A percentile compares a stretch with the other conserved stretches of the same genome.
Conservation (phyloP, 2,113 vertebrate species). For the Chlorocebus sabaeus region DNA sequence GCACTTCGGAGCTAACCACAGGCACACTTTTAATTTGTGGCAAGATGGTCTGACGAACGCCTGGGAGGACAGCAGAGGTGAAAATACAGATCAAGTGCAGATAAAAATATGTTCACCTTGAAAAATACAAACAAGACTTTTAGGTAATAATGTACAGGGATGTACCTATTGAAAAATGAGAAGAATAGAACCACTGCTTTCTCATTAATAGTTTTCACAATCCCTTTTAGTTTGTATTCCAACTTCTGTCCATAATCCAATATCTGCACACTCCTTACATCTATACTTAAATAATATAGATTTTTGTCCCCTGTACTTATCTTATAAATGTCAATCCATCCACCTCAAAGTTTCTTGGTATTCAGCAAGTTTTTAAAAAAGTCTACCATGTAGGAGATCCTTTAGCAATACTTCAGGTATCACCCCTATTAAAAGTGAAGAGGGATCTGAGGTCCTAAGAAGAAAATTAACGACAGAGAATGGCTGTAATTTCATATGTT, state of each 20-base stretch:
- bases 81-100: not conserved
- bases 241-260: not conserved
- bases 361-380: constrained; percentile 16
- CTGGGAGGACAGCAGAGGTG: not conserved
- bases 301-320: not conserved
- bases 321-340: not conserved
- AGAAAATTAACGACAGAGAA: not conserved
- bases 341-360: not conserved
- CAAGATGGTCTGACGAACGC: not conserved
- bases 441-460: not conserved
- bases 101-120: not conserved
- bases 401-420: not conserved
- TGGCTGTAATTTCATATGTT: not conserved
- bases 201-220: not conserved
- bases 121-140: not conserved
- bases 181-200: not conserved
- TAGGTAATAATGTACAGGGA: not conserved
- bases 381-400: not conserved
- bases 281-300: not conserved
- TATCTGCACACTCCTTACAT: not conserved
- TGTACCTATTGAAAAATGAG: not conserved
- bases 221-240: not conserved
- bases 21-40: not conserved
- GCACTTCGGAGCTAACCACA: not conserved
- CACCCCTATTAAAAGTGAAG: not conserved